These are phyloP conservation scores for Aurelia aurita DNA, from an alignment of 30 jellyfish, hydroid and myxozoan genomes.

Conservation along the genomic window DNA sequence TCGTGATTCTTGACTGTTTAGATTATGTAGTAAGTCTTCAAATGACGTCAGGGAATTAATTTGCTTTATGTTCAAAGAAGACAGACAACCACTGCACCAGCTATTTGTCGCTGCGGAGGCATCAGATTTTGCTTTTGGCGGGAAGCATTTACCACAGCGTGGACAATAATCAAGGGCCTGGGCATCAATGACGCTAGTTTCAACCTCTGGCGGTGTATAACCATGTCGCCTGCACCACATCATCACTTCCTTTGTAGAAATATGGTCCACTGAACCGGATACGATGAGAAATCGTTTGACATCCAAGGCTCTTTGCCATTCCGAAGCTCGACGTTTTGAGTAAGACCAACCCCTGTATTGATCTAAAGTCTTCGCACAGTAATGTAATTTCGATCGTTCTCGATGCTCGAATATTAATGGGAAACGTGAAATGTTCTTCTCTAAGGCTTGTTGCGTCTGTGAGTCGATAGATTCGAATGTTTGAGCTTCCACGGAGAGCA, in stretches of 20 bases:
- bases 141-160: slow-evolving; percentile 72
- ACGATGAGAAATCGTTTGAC: slow-evolving; percentile 41
- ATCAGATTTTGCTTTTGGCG: background rate
- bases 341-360: slow-evolving; percentile 83
- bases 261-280: slow-evolving; percentile 1
- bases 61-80: slow-evolving; percentile 3
- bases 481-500: background rate
- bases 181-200: slow-evolving; percentile 41
- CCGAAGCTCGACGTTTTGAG: slow-evolving; percentile 95
- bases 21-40: slow-evolving; percentile 21
- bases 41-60: slow-evolving; percentile 61
- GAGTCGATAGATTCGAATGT: background rate
- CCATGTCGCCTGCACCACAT: slow-evolving; percentile 95
- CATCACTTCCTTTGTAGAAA: slow-evolving; percentile 78
- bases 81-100: slow-evolving; percentile 71
- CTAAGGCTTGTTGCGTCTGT: slow-evolving; percentile 38
- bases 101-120: slow-evolving; percentile 9
- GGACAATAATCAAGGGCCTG: slow-evolving; percentile 49
- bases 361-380: slow-evolving; percentile 71
- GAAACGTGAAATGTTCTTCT: slow-evolving; percentile 43
- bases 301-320: slow-evolving; percentile 91
- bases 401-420: slow-evolving; percentile 56
- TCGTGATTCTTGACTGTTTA: slow-evolving; percentile 20
- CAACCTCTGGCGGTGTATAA: slow-evolving; percentile 81
- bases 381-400: slow-evolving; percentile 47